These are phyloP conservation scores for Camelus dromedarius DNA, from an alignment of 2,113 vertebrate genomes.

Conservation along the genomic window DNA sequence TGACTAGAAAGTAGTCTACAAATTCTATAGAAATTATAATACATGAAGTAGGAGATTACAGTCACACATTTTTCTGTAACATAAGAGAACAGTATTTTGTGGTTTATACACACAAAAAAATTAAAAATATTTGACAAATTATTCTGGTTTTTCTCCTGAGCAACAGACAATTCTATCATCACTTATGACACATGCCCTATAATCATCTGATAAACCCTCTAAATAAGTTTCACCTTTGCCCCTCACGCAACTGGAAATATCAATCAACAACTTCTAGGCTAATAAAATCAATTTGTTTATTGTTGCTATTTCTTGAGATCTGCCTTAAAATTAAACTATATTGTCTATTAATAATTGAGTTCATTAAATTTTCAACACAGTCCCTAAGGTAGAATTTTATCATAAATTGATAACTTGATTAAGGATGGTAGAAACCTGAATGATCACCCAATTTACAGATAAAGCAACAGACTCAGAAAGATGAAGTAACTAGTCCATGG, in stretches of 20 bases:
- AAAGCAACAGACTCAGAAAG: not conserved
- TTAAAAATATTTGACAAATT: not conserved
- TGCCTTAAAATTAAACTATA: slow-evolving; percentile 43
- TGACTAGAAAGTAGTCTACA: not conserved
- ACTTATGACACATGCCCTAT: not conserved
- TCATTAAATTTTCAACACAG: not conserved
- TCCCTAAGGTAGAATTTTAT: not conserved
- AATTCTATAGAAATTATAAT: not conserved
- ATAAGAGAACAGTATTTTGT: not conserved
- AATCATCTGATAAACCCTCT: not conserved
- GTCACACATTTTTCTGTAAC: not conserved
- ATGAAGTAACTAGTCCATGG: not conserved
- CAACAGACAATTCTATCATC: not conserved
- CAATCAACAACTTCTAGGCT: not conserved
- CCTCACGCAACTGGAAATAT: slow-evolving; percentile 27
- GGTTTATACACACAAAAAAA: not conserved
- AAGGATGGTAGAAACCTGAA: not conserved
- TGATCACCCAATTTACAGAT: not conserved
- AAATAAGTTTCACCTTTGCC: not conserved
- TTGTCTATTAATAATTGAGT: not conserved
- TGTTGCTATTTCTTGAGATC: not conserved
- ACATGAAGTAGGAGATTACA: not conserved
- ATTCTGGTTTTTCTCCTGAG: not conserved
- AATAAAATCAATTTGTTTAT: not conserved
- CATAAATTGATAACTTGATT: not conserved